Conservation (phyloP, 2,113 vertebrate genomes). For the Epinephelus lanceolatus region DNA sequence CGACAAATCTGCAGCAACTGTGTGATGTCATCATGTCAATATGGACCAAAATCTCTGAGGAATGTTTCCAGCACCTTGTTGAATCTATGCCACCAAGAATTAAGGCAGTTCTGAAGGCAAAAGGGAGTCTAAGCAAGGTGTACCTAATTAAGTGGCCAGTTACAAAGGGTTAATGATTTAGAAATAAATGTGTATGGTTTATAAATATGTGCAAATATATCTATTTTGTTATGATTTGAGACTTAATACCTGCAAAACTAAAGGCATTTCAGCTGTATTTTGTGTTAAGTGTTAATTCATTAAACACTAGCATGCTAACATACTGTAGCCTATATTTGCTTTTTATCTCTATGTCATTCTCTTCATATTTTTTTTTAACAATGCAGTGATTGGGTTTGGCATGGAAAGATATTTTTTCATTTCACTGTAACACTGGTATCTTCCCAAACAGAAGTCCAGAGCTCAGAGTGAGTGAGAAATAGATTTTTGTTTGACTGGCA, state of each 20-base stretch:
- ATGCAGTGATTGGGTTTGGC: not conserved
- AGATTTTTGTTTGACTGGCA: slow-evolving; percentile 26
- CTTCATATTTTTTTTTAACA: not conserved
- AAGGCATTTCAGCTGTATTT: not conserved
- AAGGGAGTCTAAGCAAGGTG: too few relatives aligned
- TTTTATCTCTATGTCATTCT: not conserved
- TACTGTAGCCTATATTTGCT: not conserved
- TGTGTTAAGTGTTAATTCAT: not conserved
- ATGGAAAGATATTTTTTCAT: not conserved
- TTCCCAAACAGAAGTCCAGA: not conserved
- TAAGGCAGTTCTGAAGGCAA: too few relatives aligned
- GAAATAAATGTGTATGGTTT: not conserved
- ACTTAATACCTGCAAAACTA: not conserved
- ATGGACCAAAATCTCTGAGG: too few relatives aligned
- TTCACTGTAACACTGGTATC: not conserved
- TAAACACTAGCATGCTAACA: not conserved
- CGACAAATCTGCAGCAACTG: too few relatives aligned
- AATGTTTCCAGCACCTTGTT: too few relatives aligned
- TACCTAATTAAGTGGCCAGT: too few relatives aligned
- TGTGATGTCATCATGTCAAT: too few relatives aligned
- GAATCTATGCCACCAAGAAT: too few relatives aligned
- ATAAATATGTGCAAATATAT: not conserved
- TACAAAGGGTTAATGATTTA: not conserved
- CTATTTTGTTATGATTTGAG: too few relatives aligned
- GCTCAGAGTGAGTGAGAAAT: slow-evolving; percentile 12